A percentile compares a stretch with the other conserved stretches of the same genome.
Evolutionary conservation across 2,888 invertebrate species (phyloP).

Genomic region (Chrysina gloriosa): DNA sequence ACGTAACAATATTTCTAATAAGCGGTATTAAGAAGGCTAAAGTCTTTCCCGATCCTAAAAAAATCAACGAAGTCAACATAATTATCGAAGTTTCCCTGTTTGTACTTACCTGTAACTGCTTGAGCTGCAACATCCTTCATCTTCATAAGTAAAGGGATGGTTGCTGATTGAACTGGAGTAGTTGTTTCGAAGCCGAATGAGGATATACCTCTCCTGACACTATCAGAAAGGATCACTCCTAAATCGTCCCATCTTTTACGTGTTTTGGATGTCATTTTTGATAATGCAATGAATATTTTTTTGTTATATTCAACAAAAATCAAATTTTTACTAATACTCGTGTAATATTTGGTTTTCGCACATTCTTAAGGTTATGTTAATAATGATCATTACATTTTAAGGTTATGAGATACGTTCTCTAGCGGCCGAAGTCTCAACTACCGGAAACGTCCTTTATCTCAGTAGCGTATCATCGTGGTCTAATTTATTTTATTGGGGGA

Average conservation of each 20-base stretch:
- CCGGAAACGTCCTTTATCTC: too few species aligned
- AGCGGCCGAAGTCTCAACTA: too few species aligned
- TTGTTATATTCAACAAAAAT: neutral
- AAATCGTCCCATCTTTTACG: slow-evolving; percentile 67
- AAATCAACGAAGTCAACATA: neutral
- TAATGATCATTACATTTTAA: neutral
- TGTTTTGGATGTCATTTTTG: slow-evolving; percentile 52
- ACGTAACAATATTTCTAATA: slow-evolving; percentile 84
- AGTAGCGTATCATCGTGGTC: too few species aligned
- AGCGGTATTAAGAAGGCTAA: slow-evolving; percentile 93
- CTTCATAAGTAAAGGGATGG: slow-evolving; percentile 87
- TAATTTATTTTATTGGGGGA: too few species aligned
- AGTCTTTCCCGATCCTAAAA: slow-evolving; percentile 93
- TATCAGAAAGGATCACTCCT: slow-evolving; percentile 62
- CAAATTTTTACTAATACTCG: neutral
- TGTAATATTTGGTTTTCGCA: neutral
- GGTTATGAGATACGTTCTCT: neutral
- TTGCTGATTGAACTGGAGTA: slow-evolving; percentile 82
- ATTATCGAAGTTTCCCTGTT: neutral
- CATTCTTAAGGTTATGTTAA: neutral
- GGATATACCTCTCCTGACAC: slow-evolving; percentile 65
- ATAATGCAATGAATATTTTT: neutral
- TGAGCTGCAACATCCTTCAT: slow-evolving; percentile 98
- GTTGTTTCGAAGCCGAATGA: slow-evolving; percentile 68
- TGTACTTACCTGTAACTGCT: slow-evolving; percentile 80